Conservation (phyloP, 2,888 invertebrate genomes). For the Himalopsyche japonica region DNA sequence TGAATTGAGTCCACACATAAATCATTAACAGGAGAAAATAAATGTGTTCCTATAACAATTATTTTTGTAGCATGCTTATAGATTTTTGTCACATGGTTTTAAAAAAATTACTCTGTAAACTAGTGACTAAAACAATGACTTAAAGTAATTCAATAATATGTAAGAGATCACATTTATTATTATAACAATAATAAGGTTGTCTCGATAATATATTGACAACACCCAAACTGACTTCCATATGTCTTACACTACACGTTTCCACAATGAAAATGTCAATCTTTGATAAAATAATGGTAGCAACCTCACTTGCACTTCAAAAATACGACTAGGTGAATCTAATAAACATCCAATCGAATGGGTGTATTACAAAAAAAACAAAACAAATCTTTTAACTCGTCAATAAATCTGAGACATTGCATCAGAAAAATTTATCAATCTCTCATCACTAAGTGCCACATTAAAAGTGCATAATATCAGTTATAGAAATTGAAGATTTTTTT, state of each 20-base stretch:
- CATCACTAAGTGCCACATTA: too few species aligned
- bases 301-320: background rate
- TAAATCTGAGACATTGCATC: too few species aligned
- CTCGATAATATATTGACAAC: background rate
- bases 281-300: background rate
- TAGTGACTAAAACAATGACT: background rate
- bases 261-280: background rate
- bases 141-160: background rate
- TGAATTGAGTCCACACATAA: background rate
- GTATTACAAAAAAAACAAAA: too few species aligned
- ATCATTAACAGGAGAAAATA: background rate
- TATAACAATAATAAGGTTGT: background rate
- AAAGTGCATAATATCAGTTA: too few species aligned
- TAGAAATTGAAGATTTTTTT: too few species aligned
- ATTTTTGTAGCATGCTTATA: background rate
- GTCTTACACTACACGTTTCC: background rate
- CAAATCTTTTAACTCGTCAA: too few species aligned
- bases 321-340: too few species aligned
- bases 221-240: background rate
- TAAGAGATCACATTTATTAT: background rate
- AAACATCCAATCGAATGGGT: too few species aligned
- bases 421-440: too few species aligned
- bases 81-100: background rate
- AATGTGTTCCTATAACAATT: background rate
- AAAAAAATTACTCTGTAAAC: background rate